Evolutionary conservation across 2,113 vertebrate genomes (phyloP), one percentile per base, ranked within the genome.

Genomic region (Procavia capensis): DNA sequence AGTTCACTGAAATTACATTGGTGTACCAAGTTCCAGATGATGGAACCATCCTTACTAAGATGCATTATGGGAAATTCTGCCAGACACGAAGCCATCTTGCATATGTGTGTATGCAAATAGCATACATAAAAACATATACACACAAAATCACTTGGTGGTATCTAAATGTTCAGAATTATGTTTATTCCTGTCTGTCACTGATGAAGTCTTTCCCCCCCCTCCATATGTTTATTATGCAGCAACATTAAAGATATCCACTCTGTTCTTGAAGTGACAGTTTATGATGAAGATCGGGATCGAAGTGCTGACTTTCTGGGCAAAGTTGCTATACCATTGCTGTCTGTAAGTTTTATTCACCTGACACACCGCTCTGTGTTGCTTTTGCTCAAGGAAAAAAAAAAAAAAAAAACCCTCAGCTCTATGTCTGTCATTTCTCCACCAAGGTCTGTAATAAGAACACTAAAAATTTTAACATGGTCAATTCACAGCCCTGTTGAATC

Each of bases 161-260:
- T 92, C 90, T 97, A 95, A 96, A 82, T 94, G 97, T 96, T 91
- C 94, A 68, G 92, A 84, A 89, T n/a, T 85, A 84, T 95, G 97
- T 97, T 97, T 96, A 90, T 95, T 90, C 88, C 97, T 90, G 70
- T 79, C 96, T 68, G 78, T 64, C 0, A 4, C 91, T 97, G 88
- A 96, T 76, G 81, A 98, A 84, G 93, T 87, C 97, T 96, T 96
- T 94, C 97, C 59, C 79, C 13, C 25, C 74, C 39, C 89, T 94
- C 96, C 92, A 3, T 90, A 43, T 88, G 81, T 97, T 97, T 84
- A 81, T 96, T 96, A 72, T 97, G 84, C 98, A 99, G 99, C 98
- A 99, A 99, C 93, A 98, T 99, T 98, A 99, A 99, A 98, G 99
- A 99, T 98, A 99, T 99, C 98, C 99, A 99, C 98, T 99, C 99